Conservation (phyloP, 2,888 invertebrate genomes). For the Scelioninae gen. 1 region DNA sequence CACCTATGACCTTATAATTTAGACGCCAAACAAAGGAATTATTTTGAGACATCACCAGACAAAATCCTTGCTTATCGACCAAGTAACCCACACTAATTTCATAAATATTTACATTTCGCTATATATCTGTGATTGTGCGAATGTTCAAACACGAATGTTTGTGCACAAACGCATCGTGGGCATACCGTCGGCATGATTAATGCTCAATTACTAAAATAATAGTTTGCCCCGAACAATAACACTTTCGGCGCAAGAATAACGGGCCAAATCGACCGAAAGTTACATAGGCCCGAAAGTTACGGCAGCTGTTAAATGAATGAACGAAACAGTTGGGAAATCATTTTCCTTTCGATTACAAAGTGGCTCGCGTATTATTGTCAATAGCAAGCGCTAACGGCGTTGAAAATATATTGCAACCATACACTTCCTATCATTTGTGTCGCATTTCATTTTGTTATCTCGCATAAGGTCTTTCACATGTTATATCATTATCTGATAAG, state of each 20-base stretch:
- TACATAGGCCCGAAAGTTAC: too few species aligned
- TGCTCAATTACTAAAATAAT: conserved; percentile 19
- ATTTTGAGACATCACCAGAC: not conserved
- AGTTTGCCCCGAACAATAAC: conserved; percentile 1
- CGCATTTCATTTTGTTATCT: conserved; percentile 7
- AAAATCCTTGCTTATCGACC: conserved; percentile 18
- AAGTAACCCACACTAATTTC: conserved; percentile 14
- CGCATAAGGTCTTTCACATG: conserved; percentile 40
- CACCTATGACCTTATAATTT: too few species aligned
- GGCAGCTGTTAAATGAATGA: not conserved
- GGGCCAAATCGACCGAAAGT: too few species aligned
- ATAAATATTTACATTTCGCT: conserved; percentile 29
- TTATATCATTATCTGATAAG: conserved; percentile 49
- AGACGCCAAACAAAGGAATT: too few species aligned
- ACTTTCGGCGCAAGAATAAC: conserved; percentile 5
- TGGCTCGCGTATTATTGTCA: conserved; percentile 5
- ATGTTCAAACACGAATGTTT: conserved; percentile 32
- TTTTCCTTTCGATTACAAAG: conserved; percentile 8
- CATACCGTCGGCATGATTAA: conserved; percentile 26
- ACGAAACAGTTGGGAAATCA: conserved; percentile 16
- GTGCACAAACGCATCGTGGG: conserved; percentile 20
- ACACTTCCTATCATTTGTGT: conserved; percentile 29
- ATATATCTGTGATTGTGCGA: conserved; percentile 33
- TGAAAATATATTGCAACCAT: conserved; percentile 6
- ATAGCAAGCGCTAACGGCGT: not conserved